These are phyloP conservation scores for Blastobasis lacticolella DNA, from an alignment of 2,888 invertebrate species.

Conservation along the genomic window DNA sequence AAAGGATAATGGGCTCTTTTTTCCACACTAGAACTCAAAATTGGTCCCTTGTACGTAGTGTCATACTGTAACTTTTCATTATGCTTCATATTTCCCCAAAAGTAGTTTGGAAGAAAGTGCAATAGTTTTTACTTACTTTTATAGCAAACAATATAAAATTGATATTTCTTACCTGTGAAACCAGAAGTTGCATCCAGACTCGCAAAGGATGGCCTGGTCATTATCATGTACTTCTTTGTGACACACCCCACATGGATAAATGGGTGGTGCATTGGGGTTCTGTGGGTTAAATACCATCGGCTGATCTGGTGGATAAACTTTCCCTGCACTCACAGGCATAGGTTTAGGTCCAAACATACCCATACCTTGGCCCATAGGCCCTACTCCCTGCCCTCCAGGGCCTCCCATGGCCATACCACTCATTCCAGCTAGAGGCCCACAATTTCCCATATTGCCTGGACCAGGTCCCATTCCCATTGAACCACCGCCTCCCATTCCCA, in stretches of 20 bases:
- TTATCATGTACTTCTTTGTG: slow-evolving; percentile 99
- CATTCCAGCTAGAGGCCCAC: slow-evolving; percentile 68
- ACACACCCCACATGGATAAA: slow-evolving; percentile 97
- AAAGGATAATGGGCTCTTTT: too few relatives aligned
- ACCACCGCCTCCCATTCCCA: slow-evolving; percentile 65
- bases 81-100: too few relatives aligned
- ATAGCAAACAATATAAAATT: neutral
- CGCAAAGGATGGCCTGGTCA: slow-evolving; percentile 97
- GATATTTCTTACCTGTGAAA: slow-evolving; percentile 86
- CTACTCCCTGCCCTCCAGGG: slow-evolving; percentile 68
- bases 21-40: too few relatives aligned
- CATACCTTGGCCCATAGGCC: slow-evolving; percentile 76
- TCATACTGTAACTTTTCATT: too few relatives aligned
- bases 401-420: slow-evolving; percentile 71
- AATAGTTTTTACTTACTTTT: neutral
- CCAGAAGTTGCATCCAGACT: slow-evolving; percentile 99
- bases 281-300: slow-evolving; percentile 99
- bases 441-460: slow-evolving; percentile 65
- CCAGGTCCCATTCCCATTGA: slow-evolving; percentile 67
- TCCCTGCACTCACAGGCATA: slow-evolving; percentile 92
- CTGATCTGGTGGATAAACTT: slow-evolving; percentile 95
- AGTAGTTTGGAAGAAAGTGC: too few relatives aligned
- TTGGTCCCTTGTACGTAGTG: too few relatives aligned
- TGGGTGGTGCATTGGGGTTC: slow-evolving; percentile 98
- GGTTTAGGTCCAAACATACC: slow-evolving; percentile 86